Evolutionary conservation across 2,888 invertebrate genomes (phyloP), one percentile per base, ranked within the genome.

Genomic region (Acronicta leporina): DNA sequence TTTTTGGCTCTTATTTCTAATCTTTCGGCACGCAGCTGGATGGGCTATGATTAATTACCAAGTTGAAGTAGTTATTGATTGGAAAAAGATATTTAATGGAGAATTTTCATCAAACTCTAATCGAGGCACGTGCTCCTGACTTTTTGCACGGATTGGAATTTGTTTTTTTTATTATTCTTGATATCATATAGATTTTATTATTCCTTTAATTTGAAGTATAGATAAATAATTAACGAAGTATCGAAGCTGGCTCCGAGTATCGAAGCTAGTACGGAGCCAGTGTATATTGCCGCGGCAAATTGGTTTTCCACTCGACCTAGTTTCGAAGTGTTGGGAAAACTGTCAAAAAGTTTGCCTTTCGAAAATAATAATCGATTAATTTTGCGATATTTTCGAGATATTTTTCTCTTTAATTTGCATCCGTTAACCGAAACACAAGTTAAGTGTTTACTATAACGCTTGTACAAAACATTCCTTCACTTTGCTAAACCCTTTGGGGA

Each of bases 251-350:
- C n/a, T n/a, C n/a, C n/a, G n/a, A 40, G 11, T 48, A 40, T 43
- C 15, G 13, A 20, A 13, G n/a, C n/a, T 45, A 46, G 33, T 15
- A 20, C 20, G 30, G 35, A 42, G 33, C 35, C 20, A 50, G 49
- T 15, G 27, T 20, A 50, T 62, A 54, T 43, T 14, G 27, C 13
- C 11, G 20, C 13, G n/a, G 47, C n/a, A 62, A 58, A 52, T 53
- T 49, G 45, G 40, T 53, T 62, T 52, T 42, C 27, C 30, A 6
- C 16, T 48, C 41, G 48, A 49, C 52, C 41, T 27, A 48, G 13
- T 62, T 53, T 45, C 45, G 20, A 20, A 20, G 20, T 25, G 10
- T 15, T 10, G 15, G 13, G 7, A 48, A 40, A 51, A 30, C 14
- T 38, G 16, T 42, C 40, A 0, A 11, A n/a, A 43, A 27, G 38